A percentile compares a stretch with the other conserved stretches of the same genome.
Evolutionary conservation across 2,113 vertebrate genomes (phyloP).

Genomic region (Tyto alba): DNA sequence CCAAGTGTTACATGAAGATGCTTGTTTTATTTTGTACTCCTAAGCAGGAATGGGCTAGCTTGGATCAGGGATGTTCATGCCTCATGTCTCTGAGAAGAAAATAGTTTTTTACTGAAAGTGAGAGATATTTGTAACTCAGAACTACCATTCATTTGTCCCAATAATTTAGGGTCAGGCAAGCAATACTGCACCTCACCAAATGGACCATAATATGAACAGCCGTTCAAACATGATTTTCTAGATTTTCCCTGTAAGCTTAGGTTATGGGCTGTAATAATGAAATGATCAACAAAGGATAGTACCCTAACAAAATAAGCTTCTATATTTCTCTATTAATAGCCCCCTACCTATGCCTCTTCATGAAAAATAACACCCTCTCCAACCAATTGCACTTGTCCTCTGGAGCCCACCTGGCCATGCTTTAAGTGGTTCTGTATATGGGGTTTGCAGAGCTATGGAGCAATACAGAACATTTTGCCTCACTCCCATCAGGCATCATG

Average conservation of each 20-base stretch:
- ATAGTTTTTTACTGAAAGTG: neutral
- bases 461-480: neutral
- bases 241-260: neutral
- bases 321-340: neutral
- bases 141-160: neutral
- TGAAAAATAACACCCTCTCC: neutral
- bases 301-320: neutral
- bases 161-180: neutral
- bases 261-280: neutral
- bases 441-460: neutral
- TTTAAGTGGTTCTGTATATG: neutral
- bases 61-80: neutral
- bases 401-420: neutral
- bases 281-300: rapidly evolving
- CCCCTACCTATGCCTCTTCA: neutral
- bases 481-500: neutral
- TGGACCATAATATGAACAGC: neutral
- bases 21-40: neutral
- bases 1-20: neutral
- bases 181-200: neutral
- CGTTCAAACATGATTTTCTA: neutral
- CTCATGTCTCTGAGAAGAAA: neutral
- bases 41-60: neutral
- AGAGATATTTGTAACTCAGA: neutral
- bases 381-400: neutral